These are phyloP conservation scores for Numenius phaeopus DNA, from an alignment of 2,797 vertebrate species.

Conservation along the genomic window DNA sequence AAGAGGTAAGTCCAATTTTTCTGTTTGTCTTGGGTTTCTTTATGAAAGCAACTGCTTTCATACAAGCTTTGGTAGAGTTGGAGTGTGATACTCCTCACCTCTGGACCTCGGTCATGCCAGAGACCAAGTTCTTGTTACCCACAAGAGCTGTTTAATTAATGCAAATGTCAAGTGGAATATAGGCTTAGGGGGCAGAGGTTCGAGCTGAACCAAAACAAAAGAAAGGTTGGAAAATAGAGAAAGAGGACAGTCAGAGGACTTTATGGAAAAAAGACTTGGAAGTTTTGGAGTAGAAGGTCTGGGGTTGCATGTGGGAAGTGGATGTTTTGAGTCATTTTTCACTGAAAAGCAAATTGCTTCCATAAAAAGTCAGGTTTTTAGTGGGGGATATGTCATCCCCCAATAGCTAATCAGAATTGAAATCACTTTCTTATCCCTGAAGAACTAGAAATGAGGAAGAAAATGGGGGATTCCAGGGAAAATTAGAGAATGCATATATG, in stretches of 20 bases:
- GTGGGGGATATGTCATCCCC: background rate
- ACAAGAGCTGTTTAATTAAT: background rate
- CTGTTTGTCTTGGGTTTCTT: background rate
- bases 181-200: background rate
- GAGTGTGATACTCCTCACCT: background rate
- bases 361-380: accelerated
- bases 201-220: background rate
- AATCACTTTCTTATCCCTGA: accelerated
- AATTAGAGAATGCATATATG: background rate
- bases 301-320: background rate
- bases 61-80: background rate
- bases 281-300: background rate
- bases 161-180: background rate
- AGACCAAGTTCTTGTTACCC: background rate
- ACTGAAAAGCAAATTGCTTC: background rate
- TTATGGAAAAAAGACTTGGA: accelerated
- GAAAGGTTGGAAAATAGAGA: background rate
- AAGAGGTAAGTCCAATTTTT: conserved; percentile 24
- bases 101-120: accelerated
- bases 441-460: background rate
- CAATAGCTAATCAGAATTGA: background rate
- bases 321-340: background rate
- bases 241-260: background rate
- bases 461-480: background rate
- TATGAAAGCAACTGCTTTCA: background rate